Conservation (phyloP, 2,888 invertebrate genomes). For the Agrotis puta region DNA sequence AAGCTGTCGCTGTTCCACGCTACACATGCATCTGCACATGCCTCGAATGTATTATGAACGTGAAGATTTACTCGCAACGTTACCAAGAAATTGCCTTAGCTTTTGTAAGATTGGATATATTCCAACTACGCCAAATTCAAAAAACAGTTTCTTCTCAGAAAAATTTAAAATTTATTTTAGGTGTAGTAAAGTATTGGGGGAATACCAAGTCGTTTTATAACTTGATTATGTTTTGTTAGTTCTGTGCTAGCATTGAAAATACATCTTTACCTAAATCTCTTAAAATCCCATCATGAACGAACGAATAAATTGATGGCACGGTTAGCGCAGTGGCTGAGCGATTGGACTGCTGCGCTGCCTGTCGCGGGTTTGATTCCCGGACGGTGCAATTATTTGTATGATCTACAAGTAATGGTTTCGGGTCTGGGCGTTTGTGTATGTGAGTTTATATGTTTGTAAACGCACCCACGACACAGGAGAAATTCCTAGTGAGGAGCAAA, state of each 20-base stretch:
- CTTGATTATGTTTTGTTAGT: constrained; percentile 18
- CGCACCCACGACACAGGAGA: too few species aligned
- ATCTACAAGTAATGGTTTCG: too few species aligned
- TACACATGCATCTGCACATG: constrained; percentile 36
- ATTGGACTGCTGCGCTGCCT: too few species aligned
- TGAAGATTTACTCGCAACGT: constrained; percentile 45
- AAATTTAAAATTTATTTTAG: constrained; percentile 35
- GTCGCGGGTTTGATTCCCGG: too few species aligned
- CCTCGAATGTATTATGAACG: constrained; percentile 40
- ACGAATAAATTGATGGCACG: too few species aligned
- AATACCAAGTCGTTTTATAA: constrained; percentile 15
- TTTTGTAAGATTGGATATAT: constrained; percentile 51
- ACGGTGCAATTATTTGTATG: too few species aligned
- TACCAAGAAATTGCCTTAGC: constrained; percentile 51
- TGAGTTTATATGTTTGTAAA: too few species aligned
- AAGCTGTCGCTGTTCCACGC: constrained; percentile 26
- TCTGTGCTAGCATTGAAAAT: not conserved
- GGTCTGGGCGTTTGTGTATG: too few species aligned
- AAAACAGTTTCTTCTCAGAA: constrained; percentile 20
- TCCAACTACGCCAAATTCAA: constrained; percentile 39
- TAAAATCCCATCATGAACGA: not conserved
- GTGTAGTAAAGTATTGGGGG: constrained; percentile 17
- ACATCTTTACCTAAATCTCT: not conserved
- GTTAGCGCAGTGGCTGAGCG: too few species aligned
- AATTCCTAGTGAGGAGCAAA: too few species aligned